Evolutionary conservation across 2,888 invertebrate species (phyloP).

Genomic region (Microplitis manilae): DNA sequence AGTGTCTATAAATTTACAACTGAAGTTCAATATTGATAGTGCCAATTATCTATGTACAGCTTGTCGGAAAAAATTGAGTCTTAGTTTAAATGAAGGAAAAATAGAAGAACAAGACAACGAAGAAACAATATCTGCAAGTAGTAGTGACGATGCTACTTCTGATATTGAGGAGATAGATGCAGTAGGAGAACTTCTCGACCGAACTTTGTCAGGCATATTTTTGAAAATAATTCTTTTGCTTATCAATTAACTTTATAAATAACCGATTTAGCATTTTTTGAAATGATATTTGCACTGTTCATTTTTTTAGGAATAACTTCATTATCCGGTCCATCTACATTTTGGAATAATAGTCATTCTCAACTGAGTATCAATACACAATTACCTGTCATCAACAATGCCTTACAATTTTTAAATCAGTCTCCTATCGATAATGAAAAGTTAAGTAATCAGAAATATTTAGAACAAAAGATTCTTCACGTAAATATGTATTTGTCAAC

Average conservation of each 20-base stretch:
- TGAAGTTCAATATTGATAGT: slow-evolving; percentile 9
- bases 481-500: slow-evolving; percentile 8
- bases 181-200: slow-evolving; percentile 20
- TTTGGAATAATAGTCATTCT: slow-evolving; percentile 16
- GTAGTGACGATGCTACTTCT: slow-evolving; percentile 8
- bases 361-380: slow-evolving; percentile 22
- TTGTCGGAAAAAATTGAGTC: slow-evolving; percentile 19
- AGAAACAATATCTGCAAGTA: slow-evolving; percentile 19
- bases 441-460: background rate
- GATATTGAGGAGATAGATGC: slow-evolving; percentile 6
- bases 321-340: slow-evolving; percentile 20
- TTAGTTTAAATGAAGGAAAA: slow-evolving; percentile 7
- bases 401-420: background rate
- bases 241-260: slow-evolving; percentile 21
- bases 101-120: background rate
- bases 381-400: slow-evolving; percentile 25
- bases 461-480: background rate
- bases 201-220: slow-evolving; percentile 21
- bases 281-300: slow-evolving; percentile 14
- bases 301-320: slow-evolving; percentile 24
- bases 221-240: slow-evolving; percentile 17
- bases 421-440: background rate
- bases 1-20: slow-evolving; percentile 17
- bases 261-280: slow-evolving; percentile 3
- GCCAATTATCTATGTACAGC: slow-evolving; percentile 13